Evolutionary conservation across 2,888 invertebrate species (phyloP).

Genomic region (Malacosoma neustria): DNA sequence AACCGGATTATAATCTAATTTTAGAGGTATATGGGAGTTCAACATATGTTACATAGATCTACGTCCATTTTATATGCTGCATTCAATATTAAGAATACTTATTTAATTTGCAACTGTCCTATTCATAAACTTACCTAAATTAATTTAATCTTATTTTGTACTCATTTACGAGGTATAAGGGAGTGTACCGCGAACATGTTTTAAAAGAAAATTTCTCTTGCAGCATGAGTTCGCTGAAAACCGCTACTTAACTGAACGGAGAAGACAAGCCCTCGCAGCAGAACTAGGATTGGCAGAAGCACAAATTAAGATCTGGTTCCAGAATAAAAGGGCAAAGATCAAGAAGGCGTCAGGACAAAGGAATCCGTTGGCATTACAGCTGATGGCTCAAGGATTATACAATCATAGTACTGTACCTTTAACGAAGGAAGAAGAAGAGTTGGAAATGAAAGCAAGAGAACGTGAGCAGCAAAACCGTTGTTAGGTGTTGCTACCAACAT

Average conservation of each 20-base stretch:
- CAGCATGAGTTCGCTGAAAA: constrained; percentile 94
- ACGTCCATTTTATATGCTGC: too few species aligned
- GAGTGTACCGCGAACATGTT: too few species aligned
- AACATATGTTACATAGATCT: too few species aligned
- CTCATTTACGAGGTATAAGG: too few species aligned
- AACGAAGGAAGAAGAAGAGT: constrained; percentile 83
- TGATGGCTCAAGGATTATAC: constrained; percentile 96
- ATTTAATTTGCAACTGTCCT: too few species aligned
- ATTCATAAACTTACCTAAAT: too few species aligned
- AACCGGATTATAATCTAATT: too few species aligned
- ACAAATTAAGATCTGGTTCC: constrained; percentile 98
- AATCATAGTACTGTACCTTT: constrained; percentile 82
- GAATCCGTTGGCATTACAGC: constrained; percentile 89
- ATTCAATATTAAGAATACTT: too few species aligned
- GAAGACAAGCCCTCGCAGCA: constrained; percentile 91
- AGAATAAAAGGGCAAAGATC: constrained; percentile 97
- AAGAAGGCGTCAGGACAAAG: constrained; percentile 92
- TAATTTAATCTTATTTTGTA: too few species aligned
- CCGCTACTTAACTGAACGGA: constrained; percentile 92
- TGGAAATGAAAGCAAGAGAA: constrained; percentile 70
- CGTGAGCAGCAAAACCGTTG: constrained; percentile 49
- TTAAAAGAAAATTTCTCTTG: constrained; percentile 7
- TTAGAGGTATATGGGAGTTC: too few species aligned
- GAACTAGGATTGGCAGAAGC: constrained; percentile 96
- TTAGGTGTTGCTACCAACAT: too few species aligned